phyloP scores from a whole-genome alignment of 1,140 invertebrate species.

The Drosophila eugracilis region DNA sequence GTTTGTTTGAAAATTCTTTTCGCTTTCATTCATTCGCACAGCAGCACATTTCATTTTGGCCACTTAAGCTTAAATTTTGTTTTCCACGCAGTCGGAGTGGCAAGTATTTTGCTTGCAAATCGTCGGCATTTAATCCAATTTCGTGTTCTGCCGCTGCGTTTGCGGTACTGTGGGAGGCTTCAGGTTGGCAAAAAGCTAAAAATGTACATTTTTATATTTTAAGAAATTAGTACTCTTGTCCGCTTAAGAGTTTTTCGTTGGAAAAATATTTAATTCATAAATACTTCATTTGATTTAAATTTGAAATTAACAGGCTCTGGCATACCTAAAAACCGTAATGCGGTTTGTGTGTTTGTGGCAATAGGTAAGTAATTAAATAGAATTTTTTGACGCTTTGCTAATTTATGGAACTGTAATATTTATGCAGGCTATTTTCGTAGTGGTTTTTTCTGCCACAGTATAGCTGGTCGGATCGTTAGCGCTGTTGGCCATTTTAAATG shows the following conservation, averaged over 20 bases:
- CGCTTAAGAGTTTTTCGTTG: not conserved
- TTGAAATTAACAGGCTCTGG: no score
- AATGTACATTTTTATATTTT: not conserved
- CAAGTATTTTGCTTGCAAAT: conserved; percentile 36
- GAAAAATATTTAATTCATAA: no score
- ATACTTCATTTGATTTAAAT: no score
- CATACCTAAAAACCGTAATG: not conserved
- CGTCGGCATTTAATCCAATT: conserved; percentile 54
- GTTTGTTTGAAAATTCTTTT: conserved; percentile 20
- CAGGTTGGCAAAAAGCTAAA: not conserved
- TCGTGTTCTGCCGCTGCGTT: conserved; percentile 1
- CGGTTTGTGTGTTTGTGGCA: not conserved
- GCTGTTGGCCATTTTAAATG: conserved; percentile 74
- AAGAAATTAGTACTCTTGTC: not conserved
- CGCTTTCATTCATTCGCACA: conserved; percentile 13
- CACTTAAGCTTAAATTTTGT: conserved; percentile 51
- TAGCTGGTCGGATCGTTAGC: conserved; percentile 53
- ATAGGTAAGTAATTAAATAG: not conserved
- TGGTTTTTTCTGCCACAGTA: conserved; percentile 14
- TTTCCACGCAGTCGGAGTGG: conserved; percentile 2
- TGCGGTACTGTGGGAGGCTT: conserved; percentile 17
- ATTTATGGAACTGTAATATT: conserved; percentile 3
- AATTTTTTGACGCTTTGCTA: not conserved
- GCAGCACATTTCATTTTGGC: conserved; percentile 41
- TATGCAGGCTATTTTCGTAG: not conserved